Evolutionary conservation across 2,113 vertebrate species (phyloP), one percentile per base, ranked within the genome.

Genomic region (Tachysurus vachellii): DNA sequence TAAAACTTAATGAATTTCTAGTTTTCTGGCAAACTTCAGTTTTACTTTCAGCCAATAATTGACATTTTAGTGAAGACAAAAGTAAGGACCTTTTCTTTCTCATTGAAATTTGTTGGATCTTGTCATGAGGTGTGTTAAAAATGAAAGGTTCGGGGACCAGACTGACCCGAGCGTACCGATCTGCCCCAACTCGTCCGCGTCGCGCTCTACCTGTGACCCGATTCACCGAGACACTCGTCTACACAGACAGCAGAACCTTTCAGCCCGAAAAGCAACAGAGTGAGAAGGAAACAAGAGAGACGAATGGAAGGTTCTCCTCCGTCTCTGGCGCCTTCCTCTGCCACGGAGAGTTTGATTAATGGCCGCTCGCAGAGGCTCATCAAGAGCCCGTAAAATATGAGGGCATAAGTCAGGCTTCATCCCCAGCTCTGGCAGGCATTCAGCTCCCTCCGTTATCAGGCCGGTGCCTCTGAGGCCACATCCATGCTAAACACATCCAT

Each of bases 341-440:
- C 90, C 89, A 88, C 47, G 59, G 61, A 71, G 61, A 54, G 56
- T 85, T 86, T 93, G 89, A 93, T 93, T 88, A 92, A 92, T 89
- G 88, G 84, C 44, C 64, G 88, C 85, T 77, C 73, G 54, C 73
- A 88, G 86, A 57, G 87, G 82, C 88, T 90, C 87, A 87, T 92
- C 89, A 88, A 90, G 68, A 87, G 84, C 75, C 90, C 87, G 90
- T 93, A 87, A 91, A 90, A 91, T 91, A 91, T 90, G 87, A 91
- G 89, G 91, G 87, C 89, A 90, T 88, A 91, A 88, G 89, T 92
- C 89, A 90, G 88, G 81, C 70, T 88, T 85, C 86, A 89, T 88
- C 89, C 77, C 71, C 36, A 76, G 82, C 73, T 88, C 86, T 90
- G 89, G 88, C 91, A 89, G 87, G 68, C 79, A 82, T 87, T 92